Conservation (phyloP, 2,797 vertebrate species). For the Cygnus olor region DNA sequence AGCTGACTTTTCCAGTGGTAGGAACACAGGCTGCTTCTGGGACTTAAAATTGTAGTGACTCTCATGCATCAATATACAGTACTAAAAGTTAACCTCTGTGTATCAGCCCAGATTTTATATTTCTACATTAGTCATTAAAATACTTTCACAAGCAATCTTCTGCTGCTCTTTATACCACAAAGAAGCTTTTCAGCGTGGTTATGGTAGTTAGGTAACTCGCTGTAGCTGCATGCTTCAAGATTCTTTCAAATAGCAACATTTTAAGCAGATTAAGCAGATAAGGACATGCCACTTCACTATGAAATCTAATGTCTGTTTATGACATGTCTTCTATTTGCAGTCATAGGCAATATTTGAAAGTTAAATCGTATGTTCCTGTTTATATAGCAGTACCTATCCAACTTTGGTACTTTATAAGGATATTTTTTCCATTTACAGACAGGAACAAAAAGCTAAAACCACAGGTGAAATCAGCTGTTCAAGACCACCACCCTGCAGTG, state of each 20-base stretch:
- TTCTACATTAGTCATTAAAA: neutral
- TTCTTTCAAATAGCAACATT: neutral
- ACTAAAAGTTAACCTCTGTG: neutral
- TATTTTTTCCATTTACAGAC: neutral
- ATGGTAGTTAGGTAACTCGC: neutral
- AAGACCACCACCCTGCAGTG: neutral
- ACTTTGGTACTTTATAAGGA: neutral
- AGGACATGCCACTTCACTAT: neutral
- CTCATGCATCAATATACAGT: neutral
- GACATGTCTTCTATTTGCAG: neutral
- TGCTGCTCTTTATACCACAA: neutral
- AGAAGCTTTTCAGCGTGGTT: neutral
- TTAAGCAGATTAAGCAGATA: neutral
- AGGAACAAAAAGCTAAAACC: neutral
- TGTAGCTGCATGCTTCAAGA: neutral
- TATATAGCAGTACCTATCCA: neutral
- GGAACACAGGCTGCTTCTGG: conserved; percentile 22
- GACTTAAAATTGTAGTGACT: neutral
- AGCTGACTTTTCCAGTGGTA: neutral
- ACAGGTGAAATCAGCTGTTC: neutral
- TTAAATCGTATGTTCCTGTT: neutral
- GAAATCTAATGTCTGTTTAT: neutral
- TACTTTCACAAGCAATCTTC: neutral
- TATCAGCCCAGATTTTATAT: conserved; percentile 13
- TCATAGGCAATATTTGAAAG: neutral